phyloP scores from a whole-genome alignment of 2,888 invertebrate species.

The Eretmocerus hayati region DNA sequence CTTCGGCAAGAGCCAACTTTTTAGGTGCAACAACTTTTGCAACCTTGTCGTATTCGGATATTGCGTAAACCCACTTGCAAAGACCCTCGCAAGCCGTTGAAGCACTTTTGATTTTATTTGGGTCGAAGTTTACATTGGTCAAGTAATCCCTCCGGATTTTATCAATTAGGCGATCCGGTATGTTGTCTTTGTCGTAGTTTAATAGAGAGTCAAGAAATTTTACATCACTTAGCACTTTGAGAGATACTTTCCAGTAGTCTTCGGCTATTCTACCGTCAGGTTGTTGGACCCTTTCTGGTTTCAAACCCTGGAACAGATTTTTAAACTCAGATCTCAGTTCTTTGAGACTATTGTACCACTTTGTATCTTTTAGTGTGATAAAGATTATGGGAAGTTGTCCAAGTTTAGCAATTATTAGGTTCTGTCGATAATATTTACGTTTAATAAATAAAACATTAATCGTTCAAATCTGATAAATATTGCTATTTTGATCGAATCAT shows the following conservation, averaged over 20 bases:
- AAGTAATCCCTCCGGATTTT: constrained; percentile 75
- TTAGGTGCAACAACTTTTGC: constrained; percentile 91
- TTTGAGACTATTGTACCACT: too few species aligned
- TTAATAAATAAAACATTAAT: too few species aligned
- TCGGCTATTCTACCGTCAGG: constrained; percentile 79
- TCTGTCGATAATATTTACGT: too few species aligned
- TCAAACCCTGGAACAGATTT: constrained; percentile 57
- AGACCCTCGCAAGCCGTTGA: constrained; percentile 86
- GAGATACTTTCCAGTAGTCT: constrained; percentile 90
- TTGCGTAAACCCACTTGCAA: constrained; percentile 92
- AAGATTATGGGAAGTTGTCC: too few species aligned
- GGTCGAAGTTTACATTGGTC: constrained; percentile 81
- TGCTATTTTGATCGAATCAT: too few species aligned
- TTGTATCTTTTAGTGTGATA: too few species aligned
- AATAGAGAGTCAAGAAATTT: constrained; percentile 84
- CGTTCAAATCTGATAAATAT: too few species aligned
- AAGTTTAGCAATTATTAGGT: too few species aligned
- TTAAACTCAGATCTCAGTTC: not conserved
- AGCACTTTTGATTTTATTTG: constrained; percentile 79
- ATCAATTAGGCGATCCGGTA: constrained; percentile 75
- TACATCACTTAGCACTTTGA: constrained; percentile 80
- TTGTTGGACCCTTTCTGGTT: constrained; percentile 80
- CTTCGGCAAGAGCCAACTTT: constrained; percentile 79
- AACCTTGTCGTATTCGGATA: constrained; percentile 90
- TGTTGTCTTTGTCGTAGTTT: constrained; percentile 89